Evolutionary conservation across 1,140 invertebrate species (phyloP), one percentile per base, ranked within the genome.

Genomic region (Diplogasteroides magnus): DNA sequence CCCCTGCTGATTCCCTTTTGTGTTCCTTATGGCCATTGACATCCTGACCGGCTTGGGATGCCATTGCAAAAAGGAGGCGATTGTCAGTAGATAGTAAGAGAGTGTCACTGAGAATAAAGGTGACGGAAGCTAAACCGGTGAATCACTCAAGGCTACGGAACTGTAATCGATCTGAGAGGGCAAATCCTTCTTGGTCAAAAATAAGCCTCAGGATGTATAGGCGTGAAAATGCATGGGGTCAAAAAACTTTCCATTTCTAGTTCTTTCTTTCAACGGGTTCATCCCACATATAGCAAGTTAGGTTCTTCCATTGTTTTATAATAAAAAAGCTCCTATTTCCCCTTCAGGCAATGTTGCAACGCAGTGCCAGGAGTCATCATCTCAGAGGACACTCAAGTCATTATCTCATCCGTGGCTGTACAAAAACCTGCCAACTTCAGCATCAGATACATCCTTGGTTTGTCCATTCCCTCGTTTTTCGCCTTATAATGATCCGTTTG

Each of bases 321-420:
- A n/a, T n/a, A n/a, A n/a, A n/a, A n/a, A n/a, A n/a, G n/a, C n/a
- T n/a, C n/a, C n/a, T n/a, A n/a, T n/a, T n/a, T n/a, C n/a, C 64
- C 11, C 55, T 72, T 73, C 32, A 72, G 70, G 28, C 70, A 72
- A 73, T 72, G 70, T 62, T 72, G 70, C 58, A 72, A 72, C 37
- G 57, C 70, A 55, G 70, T 72, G 25, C 70, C 70, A 15, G 70
- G 70, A 15, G n/a, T 23, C 28, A 72, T 72, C 0, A 72, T 72
- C 0, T 72, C 70, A 1, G 27, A 71, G 25, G 37, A 27, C 3
- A 72, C 23, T 27, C 70, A 72, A 37, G 69, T 72, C 1, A 57
- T 72, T 48, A 29, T 72, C 31, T 74, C 59, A 23, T 64, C 57
- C 25, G 29, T 61, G 1, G 58, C 70, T 0, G 57, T 26, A 23